Evolutionary conservation across 1,140 invertebrate genomes (phyloP), one percentile per base, ranked within the genome.

Genomic region (Neodiprion pinetum): DNA sequence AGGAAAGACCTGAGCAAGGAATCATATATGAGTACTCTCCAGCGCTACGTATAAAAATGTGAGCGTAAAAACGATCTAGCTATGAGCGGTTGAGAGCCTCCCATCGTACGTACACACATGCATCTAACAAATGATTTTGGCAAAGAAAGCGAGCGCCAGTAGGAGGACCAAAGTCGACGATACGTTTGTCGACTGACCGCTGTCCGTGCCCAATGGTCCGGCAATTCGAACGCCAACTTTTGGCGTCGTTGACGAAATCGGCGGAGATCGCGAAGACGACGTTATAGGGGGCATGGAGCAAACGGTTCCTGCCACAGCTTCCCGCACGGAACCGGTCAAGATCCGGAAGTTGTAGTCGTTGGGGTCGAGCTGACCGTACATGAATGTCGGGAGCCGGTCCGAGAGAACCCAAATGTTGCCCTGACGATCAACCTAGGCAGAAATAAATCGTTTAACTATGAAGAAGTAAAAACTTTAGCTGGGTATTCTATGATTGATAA

Each of bases 331-430:
- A 7, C 92, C 92, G 3, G 88, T 92, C 23, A 95, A 88, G 73
- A 95, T 91, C 74, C 94, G 91, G 79, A 94, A 95, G 80, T 95
- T 95, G 7, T 93, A 90, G 48, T 94, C 93, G 1, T 91, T 88
- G 0, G 86, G 81, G 82, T 94, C 89, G 53, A 95, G 82, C 47
- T 90, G 87, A 1, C 88, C 89, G 77, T 95, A 94, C 89, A 94
- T 92, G 83, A 93, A 95, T 47, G 90, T 85, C 1, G 93, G 93
- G 70, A 95, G 82, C 76, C 91, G 90, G 83, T 95, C 93, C 0
- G 93, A 94, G 0, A 95, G 80, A 1, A 95, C 91, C 94, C 94
- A 95, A 1, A 95, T 80, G 67, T 92, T 93, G 8, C 92, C 91
- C 9, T 93, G 89, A 5, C 89, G 88, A 74, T 95, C 94, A 0